Conservation (phyloP, 2,888 invertebrate genomes). For the Cotesia congregata region DNA sequence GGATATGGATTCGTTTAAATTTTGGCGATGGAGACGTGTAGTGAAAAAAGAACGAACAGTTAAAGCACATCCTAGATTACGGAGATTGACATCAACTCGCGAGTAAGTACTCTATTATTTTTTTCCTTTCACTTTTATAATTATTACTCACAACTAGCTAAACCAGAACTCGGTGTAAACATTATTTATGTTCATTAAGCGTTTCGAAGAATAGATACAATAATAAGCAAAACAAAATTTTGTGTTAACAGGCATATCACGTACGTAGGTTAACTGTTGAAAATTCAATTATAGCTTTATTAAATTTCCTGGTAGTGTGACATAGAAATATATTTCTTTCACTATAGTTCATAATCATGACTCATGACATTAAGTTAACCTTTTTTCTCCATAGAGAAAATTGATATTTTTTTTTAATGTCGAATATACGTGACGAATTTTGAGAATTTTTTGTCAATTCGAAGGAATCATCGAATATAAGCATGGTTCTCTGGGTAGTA, state of each 20-base stretch:
- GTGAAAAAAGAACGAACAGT: neutral
- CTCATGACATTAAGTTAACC: neutral
- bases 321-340: neutral
- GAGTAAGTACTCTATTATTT: constrained; percentile 40
- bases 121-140: neutral
- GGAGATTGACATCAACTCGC: constrained; percentile 44
- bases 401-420: too few species aligned
- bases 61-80: constrained; percentile 45
- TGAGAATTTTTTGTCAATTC: too few species aligned
- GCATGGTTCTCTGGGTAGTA: too few species aligned
- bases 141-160: neutral
- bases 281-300: constrained; percentile 51
- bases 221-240: constrained; percentile 14
- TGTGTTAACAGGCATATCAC: constrained; percentile 31
- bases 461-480: too few species aligned
- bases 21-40: constrained; percentile 37
- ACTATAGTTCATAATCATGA: neutral
- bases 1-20: constrained; percentile 44
- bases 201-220: neutral
- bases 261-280: constrained; percentile 40
- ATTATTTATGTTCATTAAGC: neutral
- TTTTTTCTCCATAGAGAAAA: too few species aligned
- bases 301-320: constrained; percentile 49
- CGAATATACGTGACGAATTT: too few species aligned
- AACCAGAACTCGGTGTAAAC: neutral